Conservation (phyloP, 1,140 invertebrate species). For the Drosophila sucinea region DNA sequence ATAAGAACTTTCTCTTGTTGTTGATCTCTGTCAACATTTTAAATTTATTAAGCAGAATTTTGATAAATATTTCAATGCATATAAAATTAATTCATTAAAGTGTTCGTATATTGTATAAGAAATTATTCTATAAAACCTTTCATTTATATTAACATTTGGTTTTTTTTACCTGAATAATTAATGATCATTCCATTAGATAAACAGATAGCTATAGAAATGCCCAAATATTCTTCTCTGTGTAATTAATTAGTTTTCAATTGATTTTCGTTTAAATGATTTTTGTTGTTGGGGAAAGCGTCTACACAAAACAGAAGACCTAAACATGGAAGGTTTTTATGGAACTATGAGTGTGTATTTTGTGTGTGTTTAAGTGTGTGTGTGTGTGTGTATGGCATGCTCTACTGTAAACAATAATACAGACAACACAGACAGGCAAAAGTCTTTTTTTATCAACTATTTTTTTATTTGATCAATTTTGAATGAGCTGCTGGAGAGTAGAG, state of each 20-base stretch:
- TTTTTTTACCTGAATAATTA: too few relatives aligned
- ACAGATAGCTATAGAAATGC: too few relatives aligned
- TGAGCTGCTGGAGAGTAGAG: conserved; percentile 49
- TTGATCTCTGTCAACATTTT: too few relatives aligned
- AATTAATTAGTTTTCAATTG: background rate
- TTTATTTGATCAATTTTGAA: conserved; percentile 47
- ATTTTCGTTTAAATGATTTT: background rate
- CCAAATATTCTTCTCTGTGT: background rate
- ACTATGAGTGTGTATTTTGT: conserved; percentile 16
- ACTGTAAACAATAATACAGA: conserved; percentile 27
- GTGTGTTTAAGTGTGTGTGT: conserved; percentile 18
- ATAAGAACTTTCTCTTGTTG: too few relatives aligned
- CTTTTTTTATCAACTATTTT: conserved; percentile 34
- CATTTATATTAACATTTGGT: too few relatives aligned
- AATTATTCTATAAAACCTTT: too few relatives aligned
- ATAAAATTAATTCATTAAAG: too few relatives aligned
- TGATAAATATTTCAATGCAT: too few relatives aligned
- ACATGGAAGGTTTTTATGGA: background rate
- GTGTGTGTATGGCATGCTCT: conserved; percentile 35
- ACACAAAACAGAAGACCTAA: conserved; percentile 66
- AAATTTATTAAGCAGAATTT: too few relatives aligned
- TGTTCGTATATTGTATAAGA: too few relatives aligned
- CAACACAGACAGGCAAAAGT: conserved; percentile 41
- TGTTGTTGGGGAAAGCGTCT: conserved; percentile 42
- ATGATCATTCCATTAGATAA: too few relatives aligned